These are phyloP conservation scores for Sphaeramia orbicularis DNA, from an alignment of 2,797 vertebrate genomes.

Conservation along the genomic window DNA sequence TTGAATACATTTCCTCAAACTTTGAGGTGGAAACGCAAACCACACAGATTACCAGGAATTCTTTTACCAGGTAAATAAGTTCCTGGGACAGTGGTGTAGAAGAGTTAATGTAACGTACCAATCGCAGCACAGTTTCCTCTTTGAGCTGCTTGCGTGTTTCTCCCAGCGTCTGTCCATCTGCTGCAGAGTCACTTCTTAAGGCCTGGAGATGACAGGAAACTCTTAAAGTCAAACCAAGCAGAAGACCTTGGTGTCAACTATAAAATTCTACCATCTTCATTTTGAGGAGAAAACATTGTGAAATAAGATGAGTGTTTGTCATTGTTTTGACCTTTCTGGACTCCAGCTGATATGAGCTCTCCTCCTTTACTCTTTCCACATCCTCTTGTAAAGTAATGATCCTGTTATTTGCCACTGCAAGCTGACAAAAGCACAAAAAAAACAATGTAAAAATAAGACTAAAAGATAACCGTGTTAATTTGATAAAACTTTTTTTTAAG, in stretches of 20 bases:
- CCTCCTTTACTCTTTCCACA: constrained; percentile 94
- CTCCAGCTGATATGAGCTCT: constrained; percentile 93
- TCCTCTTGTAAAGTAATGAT: constrained; percentile 98
- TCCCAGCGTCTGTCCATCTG: constrained; percentile 90
- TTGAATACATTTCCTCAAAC: too few species aligned
- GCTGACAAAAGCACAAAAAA: constrained; percentile 77
- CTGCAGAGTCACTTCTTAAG: constrained; percentile 87
- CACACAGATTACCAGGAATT: too few species aligned
- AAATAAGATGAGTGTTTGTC: neutral
- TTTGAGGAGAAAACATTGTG: neutral
- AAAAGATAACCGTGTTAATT: too few species aligned
- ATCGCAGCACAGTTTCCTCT: constrained; percentile 94
- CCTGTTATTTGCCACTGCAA: constrained; percentile 97
- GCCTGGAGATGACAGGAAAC: constrained; percentile 73
- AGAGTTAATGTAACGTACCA: constrained; percentile 87
- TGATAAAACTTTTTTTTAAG: too few species aligned
- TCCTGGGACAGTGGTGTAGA: too few species aligned
- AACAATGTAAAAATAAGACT: neutral
- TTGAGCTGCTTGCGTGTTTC: constrained; percentile 97
- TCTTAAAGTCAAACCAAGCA: neutral
- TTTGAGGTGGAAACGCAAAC: too few species aligned
- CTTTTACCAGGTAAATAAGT: too few species aligned
- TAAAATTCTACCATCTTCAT: neutral
- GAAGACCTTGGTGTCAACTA: too few species aligned
- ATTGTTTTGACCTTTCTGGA: constrained; percentile 88